Evolutionary conservation across 1,140 invertebrate genomes (phyloP).

Genomic region (Ladona fulva): DNA sequence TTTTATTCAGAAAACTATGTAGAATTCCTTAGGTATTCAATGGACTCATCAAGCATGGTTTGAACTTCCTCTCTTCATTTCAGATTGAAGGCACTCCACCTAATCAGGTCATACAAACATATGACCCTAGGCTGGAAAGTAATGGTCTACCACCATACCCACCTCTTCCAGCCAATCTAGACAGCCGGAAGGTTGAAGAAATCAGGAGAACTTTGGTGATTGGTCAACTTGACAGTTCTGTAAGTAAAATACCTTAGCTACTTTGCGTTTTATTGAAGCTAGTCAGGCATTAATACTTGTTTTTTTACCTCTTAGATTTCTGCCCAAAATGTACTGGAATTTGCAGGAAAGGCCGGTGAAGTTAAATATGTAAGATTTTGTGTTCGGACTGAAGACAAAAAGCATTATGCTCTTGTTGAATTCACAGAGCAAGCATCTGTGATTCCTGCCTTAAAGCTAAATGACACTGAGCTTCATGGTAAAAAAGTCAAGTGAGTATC

Average conservation of each 20-base stretch:
- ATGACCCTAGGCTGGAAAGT: slow-evolving; percentile 78
- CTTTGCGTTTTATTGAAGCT: too few relatives aligned
- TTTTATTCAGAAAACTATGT: too few relatives aligned
- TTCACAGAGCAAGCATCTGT: slow-evolving; percentile 87
- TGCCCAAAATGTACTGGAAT: slow-evolving; percentile 71
- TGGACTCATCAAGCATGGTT: too few relatives aligned
- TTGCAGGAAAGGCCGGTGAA: slow-evolving; percentile 79
- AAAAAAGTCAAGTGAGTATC: slow-evolving; percentile 40
- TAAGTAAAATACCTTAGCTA: slow-evolving; percentile 37
- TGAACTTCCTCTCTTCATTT: slow-evolving; percentile 12
- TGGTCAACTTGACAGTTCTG: slow-evolving; percentile 60
- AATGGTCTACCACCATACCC: slow-evolving; percentile 87
- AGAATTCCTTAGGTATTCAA: too few relatives aligned
- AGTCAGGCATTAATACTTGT: background rate
- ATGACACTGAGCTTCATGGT: slow-evolving; percentile 64
- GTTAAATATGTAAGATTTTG: slow-evolving; percentile 93
- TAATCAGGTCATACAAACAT: slow-evolving; percentile 75
- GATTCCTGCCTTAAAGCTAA: slow-evolving; percentile 75
- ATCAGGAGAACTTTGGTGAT: slow-evolving; percentile 83
- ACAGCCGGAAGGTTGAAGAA: slow-evolving; percentile 89
- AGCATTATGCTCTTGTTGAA: slow-evolving; percentile 80
- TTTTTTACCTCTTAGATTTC: slow-evolving; percentile 30
- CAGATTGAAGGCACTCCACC: slow-evolving; percentile 73
- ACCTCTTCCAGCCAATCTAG: slow-evolving; percentile 78
- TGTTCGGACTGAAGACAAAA: slow-evolving; percentile 64